A percentile compares a stretch with the other conserved stretches of the same genome.
Conservation (phyloP, 2,888 invertebrate genomes). For the Drosophila siamana region DNA sequence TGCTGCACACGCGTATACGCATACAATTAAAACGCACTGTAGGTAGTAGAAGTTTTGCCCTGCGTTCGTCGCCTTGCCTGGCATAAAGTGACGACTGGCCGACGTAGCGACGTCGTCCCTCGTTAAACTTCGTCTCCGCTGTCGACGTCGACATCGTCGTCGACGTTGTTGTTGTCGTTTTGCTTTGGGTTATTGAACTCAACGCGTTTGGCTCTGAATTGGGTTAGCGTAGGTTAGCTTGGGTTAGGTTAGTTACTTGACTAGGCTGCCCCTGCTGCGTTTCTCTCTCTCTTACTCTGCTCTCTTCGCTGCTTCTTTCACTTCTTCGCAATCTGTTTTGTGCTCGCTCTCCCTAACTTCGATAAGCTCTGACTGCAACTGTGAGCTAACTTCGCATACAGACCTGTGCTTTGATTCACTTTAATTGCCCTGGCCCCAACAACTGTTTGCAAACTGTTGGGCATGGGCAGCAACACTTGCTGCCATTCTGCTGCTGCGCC, state of each 20-base stretch:
- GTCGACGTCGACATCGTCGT: neutral
- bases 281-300: constrained; percentile 18
- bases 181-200: constrained; percentile 72
- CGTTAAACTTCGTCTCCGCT: constrained; percentile 12
- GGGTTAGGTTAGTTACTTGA: constrained; percentile 53
- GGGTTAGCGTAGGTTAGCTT: constrained; percentile 78
- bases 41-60: constrained; percentile 12
- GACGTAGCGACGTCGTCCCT: constrained; percentile 12
- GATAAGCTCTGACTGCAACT: constrained; percentile 63
- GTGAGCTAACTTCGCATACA: constrained; percentile 22
- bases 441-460: neutral
- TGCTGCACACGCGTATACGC: constrained; percentile 20
- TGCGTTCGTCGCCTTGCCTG: constrained; percentile 5
- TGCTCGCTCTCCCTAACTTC: constrained; percentile 20
- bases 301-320: neutral
- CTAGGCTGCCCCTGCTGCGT: constrained; percentile 36
- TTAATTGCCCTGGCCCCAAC: constrained; percentile 57
- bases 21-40: constrained; percentile 42
- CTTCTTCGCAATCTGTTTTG: too few relatives aligned
- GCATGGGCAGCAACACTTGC: neutral
- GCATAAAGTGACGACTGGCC: constrained; percentile 46
- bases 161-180: constrained; percentile 13
- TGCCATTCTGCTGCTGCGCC: too few relatives aligned
- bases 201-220: constrained; percentile 67
- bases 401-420: constrained; percentile 56